Conservation (phyloP, 2,888 invertebrate species). For the Tenthredo scrophulariae region DNA sequence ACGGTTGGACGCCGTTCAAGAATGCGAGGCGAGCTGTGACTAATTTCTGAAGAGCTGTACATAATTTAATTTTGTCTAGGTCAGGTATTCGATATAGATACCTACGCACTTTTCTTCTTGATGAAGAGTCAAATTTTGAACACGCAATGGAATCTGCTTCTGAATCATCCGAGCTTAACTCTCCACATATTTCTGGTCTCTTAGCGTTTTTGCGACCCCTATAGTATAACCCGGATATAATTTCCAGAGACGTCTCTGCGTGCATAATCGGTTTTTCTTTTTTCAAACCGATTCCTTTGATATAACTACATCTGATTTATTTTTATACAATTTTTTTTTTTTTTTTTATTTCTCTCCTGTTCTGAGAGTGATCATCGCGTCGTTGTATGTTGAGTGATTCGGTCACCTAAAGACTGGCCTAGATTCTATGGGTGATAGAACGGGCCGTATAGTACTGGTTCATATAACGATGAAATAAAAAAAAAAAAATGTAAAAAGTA, state of each 20-base stretch:
- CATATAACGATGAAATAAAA: not conserved
- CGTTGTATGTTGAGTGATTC: conserved; percentile 1
- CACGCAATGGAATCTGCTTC: not conserved
- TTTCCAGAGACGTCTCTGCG: not conserved
- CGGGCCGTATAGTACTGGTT: not conserved
- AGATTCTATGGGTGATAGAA: not conserved
- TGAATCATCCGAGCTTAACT: not conserved
- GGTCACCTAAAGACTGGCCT: not conserved
- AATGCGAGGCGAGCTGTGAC: conserved; percentile 46
- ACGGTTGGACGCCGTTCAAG: conserved; percentile 48
- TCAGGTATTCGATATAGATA: conserved; percentile 59
- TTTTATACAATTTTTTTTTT: not conserved
- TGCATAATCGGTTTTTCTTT: not conserved
- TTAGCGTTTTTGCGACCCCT: not conserved
- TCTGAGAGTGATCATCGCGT: not conserved
- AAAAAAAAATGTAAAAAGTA: not conserved
- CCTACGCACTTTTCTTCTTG: not conserved
- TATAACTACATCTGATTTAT: not conserved
- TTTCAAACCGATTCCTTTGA: not conserved
- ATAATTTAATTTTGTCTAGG: conserved; percentile 55
- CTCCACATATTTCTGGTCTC: not conserved
- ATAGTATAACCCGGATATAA: not conserved
- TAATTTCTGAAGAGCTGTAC: conserved; percentile 41
- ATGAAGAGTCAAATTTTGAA: not conserved
- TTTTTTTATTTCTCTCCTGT: no score